Evolutionary conservation across 2,113 vertebrate species (phyloP), one percentile per base, ranked within the genome.

Genomic region (Anolis sagrei): DNA sequence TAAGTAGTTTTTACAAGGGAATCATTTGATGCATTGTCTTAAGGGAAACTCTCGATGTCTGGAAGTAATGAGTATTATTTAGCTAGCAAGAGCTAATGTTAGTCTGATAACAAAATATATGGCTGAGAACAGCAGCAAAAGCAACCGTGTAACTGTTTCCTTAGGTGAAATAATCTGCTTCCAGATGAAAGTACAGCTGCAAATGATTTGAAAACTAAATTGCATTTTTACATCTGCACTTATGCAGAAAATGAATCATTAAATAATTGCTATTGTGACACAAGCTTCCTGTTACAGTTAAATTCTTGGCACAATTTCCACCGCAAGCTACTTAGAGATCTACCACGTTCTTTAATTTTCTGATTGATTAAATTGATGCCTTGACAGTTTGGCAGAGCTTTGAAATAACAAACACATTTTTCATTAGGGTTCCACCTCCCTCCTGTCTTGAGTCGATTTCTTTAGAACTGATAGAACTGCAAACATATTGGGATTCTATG

Each of bases 341-440:
- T 95, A 94, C 79, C 87, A 91, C 94, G 90, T 95, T 94, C 92
- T 95, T 95, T 95, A 94, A 95, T 95, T 96, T 96, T 95, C 91
- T 95, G 95, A 96, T 96, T 96, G 95, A 97, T 95, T 96, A 95
- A 97, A 95, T 96, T 93, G 93, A 94, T 96, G 95, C 95, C 96
- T 96, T 96, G 96, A 96, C 96, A 95, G 95, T 95, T 96, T 95
- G 94, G 94, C 93, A 95, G 93, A 92, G 94, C 90, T 93, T 88
- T 94, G 92, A 95, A 96, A 95, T 95, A 92, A 96, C 94, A 97
- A 95, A 95, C 95, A 87, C 89, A 92, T 81, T 91, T 96, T 96
- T 95, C 93, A 95, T 91, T 92, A 89, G 25, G 34, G 29, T 44
- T 36, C 6, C 95, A 95, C 92, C 94, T 91, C 90, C 90, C 83